A percentile compares a stretch with the other conserved stretches of the same genome.
Conservation (phyloP, 2,888 invertebrate species). For the Ecliptopera silaceata region DNA sequence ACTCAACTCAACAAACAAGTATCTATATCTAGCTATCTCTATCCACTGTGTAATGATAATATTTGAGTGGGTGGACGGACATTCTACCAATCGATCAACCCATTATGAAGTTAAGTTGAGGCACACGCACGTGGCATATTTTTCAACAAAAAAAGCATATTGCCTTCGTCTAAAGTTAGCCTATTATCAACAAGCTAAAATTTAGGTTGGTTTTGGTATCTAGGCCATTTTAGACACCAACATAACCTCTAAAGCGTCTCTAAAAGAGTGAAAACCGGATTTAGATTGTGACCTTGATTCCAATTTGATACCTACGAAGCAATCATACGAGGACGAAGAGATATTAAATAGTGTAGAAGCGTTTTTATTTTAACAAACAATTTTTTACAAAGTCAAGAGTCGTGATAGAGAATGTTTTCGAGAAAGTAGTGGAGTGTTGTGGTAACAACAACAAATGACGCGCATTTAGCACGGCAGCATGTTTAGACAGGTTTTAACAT, state of each 20-base stretch:
- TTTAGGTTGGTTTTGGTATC: not conserved
- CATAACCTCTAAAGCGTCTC: not conserved
- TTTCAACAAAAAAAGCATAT: no score
- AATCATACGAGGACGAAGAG: not conserved
- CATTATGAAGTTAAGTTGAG: no score
- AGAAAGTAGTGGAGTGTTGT: not conserved
- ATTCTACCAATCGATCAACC: no score
- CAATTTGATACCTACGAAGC: not conserved
- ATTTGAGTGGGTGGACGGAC: no score
- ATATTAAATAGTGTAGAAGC: not conserved
- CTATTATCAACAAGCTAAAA: no score
- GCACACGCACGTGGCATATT: no score
- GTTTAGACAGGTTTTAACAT: slow-evolving; percentile 25
- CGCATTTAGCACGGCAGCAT: slow-evolving; percentile 5
- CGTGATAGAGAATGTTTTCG: not conserved
- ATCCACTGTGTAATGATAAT: no score
- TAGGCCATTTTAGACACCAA: not conserved
- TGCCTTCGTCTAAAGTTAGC: no score
- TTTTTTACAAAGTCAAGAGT: not conserved
- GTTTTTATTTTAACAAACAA: not conserved
- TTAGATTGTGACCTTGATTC: not conserved
- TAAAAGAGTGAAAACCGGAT: not conserved
- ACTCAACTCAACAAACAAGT: no score
- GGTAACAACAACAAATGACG: slow-evolving; percentile 2
- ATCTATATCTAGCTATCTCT: no score